Percentiles rank a stretch among this genome's conserved stretches.
Evolutionary conservation across 1,140 invertebrate genomes (phyloP).

Genomic region (Conopomorpha cramerella): DNA sequence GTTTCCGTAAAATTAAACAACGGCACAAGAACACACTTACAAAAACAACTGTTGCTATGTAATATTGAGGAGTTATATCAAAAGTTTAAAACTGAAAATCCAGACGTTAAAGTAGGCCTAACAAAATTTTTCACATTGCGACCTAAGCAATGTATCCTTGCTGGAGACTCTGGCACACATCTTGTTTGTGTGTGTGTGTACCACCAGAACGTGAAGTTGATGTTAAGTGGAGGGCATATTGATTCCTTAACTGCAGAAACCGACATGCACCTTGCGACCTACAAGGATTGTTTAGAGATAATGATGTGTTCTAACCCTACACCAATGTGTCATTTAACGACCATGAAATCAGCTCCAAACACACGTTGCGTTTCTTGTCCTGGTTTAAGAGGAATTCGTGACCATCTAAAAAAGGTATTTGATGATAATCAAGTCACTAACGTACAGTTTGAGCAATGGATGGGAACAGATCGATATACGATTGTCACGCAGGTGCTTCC

Average conservation of each 20-base stretch:
- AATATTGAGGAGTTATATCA: conserved; percentile 10
- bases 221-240: conserved; percentile 10
- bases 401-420: conserved; percentile 7
- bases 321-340: no score
- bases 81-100: conserved; percentile 7
- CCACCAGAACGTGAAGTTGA: conserved; percentile 11
- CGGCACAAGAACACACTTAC: conserved; percentile 12
- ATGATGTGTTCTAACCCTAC: not conserved
- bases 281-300: not conserved
- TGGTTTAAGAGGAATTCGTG: conserved; percentile 6
- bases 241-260: conserved; percentile 5
- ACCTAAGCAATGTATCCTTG: conserved; percentile 10
- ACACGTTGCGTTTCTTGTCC: no score
- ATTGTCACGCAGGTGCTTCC: conserved; percentile 5
- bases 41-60: conserved; percentile 8
- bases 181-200: conserved; percentile 9
- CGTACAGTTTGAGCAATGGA: conserved; percentile 9
- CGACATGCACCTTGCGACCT: conserved; percentile 1
- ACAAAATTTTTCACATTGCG: conserved; percentile 11
- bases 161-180: conserved; percentile 10
- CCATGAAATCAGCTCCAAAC: no score
- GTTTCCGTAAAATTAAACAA: conserved; percentile 12
- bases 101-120: conserved; percentile 7
- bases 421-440: conserved; percentile 10
- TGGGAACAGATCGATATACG: conserved; percentile 8